These are phyloP conservation scores for Lanistes nyassanus DNA, from an alignment of 1,140 invertebrate genomes.

Conservation along the genomic window DNA sequence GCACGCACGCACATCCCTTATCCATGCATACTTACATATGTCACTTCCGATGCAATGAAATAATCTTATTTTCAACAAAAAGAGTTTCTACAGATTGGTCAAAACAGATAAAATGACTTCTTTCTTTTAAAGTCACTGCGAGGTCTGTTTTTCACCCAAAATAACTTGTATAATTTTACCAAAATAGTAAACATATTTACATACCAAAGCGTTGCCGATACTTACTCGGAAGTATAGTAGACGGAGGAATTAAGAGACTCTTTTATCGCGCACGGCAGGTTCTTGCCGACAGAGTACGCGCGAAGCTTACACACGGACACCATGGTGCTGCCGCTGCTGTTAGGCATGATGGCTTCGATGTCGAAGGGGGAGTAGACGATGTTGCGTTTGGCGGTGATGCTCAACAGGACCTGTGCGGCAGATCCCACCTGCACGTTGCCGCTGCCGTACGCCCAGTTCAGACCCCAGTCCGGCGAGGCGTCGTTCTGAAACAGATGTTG, in stretches of 20 bases:
- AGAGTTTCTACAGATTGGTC: no score
- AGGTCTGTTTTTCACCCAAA: no score
- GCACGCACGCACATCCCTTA: no score
- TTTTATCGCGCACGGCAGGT: slow-evolving; percentile 42
- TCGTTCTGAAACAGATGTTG: slow-evolving; percentile 29
- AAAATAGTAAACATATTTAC: no score
- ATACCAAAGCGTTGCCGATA: no score
- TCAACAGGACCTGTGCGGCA: slow-evolving; percentile 36
- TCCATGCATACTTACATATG: no score
- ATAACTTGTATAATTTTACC: no score
- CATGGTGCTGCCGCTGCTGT: slow-evolving; percentile 33
- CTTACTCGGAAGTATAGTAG: slow-evolving; percentile 40
- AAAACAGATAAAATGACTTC: no score
- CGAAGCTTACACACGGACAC: slow-evolving; percentile 48
- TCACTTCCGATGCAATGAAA: no score
- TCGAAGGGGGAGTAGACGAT: slow-evolving; percentile 45
- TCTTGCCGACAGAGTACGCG: slow-evolving; percentile 42
- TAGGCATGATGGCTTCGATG: slow-evolving; percentile 55
- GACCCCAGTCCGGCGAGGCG: slow-evolving; percentile 35
- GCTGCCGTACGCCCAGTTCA: slow-evolving; percentile 32
- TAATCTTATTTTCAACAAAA: no score
- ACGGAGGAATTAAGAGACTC: slow-evolving; percentile 28
- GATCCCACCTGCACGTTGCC: slow-evolving; percentile 35
- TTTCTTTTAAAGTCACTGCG: no score
- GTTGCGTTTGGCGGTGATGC: slow-evolving; percentile 43